These are phyloP conservation scores for Polydrusus cervinus DNA, from an alignment of 2,888 invertebrate species.

Conservation along the genomic window DNA sequence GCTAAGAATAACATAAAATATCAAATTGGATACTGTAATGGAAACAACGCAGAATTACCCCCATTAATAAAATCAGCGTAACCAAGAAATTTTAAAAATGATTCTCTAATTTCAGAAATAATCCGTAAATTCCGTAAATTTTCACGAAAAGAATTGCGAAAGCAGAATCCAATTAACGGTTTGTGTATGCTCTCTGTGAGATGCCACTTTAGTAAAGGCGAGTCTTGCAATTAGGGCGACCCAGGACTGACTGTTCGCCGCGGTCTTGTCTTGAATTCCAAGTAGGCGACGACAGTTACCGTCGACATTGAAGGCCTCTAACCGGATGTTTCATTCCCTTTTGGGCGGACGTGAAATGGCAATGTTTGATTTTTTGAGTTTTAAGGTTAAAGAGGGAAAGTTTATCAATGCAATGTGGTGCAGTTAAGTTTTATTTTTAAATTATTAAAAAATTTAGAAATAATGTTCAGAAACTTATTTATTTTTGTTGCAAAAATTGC, in stretches of 20 bases:
- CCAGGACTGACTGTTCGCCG: constrained; percentile 45
- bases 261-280: constrained; percentile 46
- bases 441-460: no score
- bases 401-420: neutral
- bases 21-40: no score
- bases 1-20: no score
- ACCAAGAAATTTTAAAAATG: no score
- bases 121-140: neutral
- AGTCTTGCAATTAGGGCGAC: constrained; percentile 46
- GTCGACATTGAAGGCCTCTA: constrained; percentile 27
- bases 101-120: neutral
- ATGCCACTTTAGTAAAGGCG: constrained; percentile 45
- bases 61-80: no score
- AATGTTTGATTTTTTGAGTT: constrained; percentile 43
- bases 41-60: no score
- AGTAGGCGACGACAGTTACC: constrained; percentile 42
- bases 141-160: constrained; percentile 19
- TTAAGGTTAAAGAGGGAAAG: constrained; percentile 19
- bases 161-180: constrained; percentile 45
- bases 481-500: no score
- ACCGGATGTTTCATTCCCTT: constrained; percentile 42
- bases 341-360: constrained; percentile 31
- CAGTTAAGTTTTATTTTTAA: no score
- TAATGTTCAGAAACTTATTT: no score
- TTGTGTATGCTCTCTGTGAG: constrained; percentile 48